phyloP scores from a whole-genome alignment of 2,113 vertebrate genomes.

The Entomyzon cyanotis region DNA sequence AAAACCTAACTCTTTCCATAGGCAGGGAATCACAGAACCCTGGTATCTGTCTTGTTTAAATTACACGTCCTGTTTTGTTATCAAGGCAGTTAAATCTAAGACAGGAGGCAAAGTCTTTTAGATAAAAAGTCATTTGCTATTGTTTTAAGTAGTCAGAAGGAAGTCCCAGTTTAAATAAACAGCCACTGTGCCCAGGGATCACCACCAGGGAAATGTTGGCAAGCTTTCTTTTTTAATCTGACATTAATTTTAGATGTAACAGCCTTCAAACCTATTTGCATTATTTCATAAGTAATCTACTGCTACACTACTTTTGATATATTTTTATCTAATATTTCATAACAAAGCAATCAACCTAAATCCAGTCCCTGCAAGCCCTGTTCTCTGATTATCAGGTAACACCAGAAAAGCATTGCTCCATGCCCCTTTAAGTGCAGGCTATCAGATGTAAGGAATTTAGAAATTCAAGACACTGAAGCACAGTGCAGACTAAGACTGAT shows the following conservation, averaged over 20 bases:
- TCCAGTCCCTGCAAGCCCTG: background rate
- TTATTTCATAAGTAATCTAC: background rate
- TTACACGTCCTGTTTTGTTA: constrained; percentile 10
- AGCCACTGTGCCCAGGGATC: background rate
- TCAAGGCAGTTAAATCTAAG: constrained; percentile 27
- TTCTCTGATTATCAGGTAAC: background rate
- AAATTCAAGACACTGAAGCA: background rate
- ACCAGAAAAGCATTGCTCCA: background rate
- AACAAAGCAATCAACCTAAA: background rate
- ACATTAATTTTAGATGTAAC: background rate
- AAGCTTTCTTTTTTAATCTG: background rate
- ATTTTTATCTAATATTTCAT: background rate
- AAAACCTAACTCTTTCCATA: background rate
- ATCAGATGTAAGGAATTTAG: background rate
- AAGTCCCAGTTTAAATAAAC: constrained; percentile 8
- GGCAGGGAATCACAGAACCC: background rate
- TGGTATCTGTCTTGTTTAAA: background rate
- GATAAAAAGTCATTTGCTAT: constrained; percentile 17
- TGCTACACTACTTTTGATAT: background rate
- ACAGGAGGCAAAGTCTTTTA: background rate
- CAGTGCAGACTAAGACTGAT: background rate
- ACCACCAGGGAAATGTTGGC: background rate
- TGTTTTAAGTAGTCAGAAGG: constrained; percentile 36
- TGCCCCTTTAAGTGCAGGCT: background rate
- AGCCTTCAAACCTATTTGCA: background rate